Evolutionary conservation across 2,113 vertebrate genomes (phyloP).

Genomic region (Hemicordylus capensis): DNA sequence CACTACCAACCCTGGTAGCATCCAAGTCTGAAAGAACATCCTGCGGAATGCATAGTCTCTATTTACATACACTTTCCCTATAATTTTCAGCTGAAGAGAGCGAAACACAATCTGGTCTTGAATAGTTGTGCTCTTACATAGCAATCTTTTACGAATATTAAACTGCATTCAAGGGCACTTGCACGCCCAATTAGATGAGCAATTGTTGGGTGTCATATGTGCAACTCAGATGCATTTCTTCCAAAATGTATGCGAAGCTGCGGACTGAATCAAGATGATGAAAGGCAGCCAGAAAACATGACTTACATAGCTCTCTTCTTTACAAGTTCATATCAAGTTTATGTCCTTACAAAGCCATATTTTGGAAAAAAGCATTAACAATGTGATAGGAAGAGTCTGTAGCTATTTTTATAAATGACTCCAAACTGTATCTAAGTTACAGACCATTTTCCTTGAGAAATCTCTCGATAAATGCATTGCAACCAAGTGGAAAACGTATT

Average conservation of each 20-base stretch:
- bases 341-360: conserved; percentile 39
- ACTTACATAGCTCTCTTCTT: conserved; percentile 29
- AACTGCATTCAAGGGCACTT: conserved; percentile 16
- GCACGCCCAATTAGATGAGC: conserved; percentile 47
- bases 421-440: conserved; percentile 58
- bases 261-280: conserved; percentile 20
- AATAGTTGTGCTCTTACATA: neutral
- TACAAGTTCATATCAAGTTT: conserved; percentile 39
- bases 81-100: neutral
- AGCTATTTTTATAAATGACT: conserved; percentile 58
- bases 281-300: conserved; percentile 1
- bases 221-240: conserved; percentile 24
- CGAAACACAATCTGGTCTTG: conserved; percentile 4
- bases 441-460: conserved; percentile 65
- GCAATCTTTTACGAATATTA: conserved; percentile 51
- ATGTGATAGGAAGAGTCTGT: conserved; percentile 27
- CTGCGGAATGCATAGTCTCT: neutral
- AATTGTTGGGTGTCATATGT: conserved; percentile 17
- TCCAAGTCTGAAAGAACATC: neutral
- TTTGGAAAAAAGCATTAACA: conserved; percentile 48
- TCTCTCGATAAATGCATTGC: conserved; percentile 64
- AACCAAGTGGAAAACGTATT: conserved; percentile 69
- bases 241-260: conserved; percentile 20
- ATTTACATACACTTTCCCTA: neutral
- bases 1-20: neutral